phyloP scores from a whole-genome alignment of 2,888 invertebrate genomes.

The Oligia strigilis region DNA sequence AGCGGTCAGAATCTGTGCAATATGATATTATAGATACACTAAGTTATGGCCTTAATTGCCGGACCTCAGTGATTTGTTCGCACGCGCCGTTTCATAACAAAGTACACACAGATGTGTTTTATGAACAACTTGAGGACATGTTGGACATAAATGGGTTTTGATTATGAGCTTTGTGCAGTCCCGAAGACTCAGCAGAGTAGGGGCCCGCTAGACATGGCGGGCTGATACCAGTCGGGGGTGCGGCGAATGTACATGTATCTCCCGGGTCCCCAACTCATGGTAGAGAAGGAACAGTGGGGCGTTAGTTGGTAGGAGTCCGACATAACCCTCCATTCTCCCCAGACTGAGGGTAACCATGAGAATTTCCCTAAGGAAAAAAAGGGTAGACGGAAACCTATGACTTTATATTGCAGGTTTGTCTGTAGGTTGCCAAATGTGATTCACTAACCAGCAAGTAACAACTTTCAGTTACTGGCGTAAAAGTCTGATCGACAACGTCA shows the following conservation, averaged over 20 bases:
- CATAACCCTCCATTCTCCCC: no score
- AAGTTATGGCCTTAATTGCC: constrained; percentile 75
- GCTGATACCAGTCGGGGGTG: not conserved
- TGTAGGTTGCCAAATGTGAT: not conserved
- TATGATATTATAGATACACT: constrained; percentile 65
- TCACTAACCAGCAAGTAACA: not conserved
- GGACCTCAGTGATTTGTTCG: constrained; percentile 70
- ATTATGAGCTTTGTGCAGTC: not conserved
- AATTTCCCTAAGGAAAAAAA: not conserved
- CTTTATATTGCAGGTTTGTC: not conserved
- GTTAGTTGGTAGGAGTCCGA: no score
- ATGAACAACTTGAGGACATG: not conserved
- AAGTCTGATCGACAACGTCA: not conserved
- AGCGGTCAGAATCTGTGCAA: constrained; percentile 68
- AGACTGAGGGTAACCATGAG: no score
- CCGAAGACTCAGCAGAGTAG: not conserved
- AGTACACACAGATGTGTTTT: constrained; percentile 48
- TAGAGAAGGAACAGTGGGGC: no score
- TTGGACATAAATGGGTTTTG: not conserved
- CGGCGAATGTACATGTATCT: not conserved
- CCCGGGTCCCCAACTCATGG: not conserved
- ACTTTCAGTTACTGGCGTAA: not conserved
- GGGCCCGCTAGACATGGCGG: not conserved
- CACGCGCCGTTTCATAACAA: constrained; percentile 45
- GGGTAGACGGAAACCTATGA: not conserved